These are phyloP conservation scores for Catharus bicknelli DNA, from an alignment of 2,113 vertebrate genomes.

Conservation along the genomic window DNA sequence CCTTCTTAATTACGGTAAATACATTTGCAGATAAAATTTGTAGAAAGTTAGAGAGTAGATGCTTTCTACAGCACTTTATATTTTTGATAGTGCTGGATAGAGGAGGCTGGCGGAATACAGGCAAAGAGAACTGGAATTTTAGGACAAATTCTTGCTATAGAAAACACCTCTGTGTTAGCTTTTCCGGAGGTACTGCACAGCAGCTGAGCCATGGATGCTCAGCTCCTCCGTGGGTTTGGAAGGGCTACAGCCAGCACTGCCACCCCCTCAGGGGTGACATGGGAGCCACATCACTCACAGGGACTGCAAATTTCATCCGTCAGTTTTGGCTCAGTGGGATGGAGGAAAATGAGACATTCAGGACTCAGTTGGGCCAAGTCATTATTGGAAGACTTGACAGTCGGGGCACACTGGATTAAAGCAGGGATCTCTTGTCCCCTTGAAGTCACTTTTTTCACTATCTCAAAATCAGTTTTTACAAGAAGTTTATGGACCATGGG, in stretches of 20 bases:
- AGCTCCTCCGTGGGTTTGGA: accelerated
- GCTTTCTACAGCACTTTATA: neutral
- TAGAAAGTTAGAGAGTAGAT: neutral
- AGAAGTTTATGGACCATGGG: neutral
- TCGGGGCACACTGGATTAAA: neutral
- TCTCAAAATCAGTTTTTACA: neutral
- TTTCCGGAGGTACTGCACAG: neutral
- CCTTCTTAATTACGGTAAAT: neutral
- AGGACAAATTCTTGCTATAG: neutral
- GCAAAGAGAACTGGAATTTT: neutral
- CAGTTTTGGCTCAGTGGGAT: neutral
- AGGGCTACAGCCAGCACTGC: neutral
- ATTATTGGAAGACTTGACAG: neutral
- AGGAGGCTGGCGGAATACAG: neutral
- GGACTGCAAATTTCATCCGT: neutral
- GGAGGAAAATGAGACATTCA: neutral
- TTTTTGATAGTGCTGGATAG: neutral
- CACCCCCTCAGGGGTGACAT: accelerated
- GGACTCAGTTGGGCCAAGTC: neutral
- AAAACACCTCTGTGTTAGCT: neutral
- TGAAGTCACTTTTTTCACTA: neutral
- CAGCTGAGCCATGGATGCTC: neutral
- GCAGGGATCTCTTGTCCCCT: neutral
- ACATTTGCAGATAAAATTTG: neutral
- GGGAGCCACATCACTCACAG: neutral